phyloP scores from a whole-genome alignment of 2,113 vertebrate species.

The Myotis yumanensis region DNA sequence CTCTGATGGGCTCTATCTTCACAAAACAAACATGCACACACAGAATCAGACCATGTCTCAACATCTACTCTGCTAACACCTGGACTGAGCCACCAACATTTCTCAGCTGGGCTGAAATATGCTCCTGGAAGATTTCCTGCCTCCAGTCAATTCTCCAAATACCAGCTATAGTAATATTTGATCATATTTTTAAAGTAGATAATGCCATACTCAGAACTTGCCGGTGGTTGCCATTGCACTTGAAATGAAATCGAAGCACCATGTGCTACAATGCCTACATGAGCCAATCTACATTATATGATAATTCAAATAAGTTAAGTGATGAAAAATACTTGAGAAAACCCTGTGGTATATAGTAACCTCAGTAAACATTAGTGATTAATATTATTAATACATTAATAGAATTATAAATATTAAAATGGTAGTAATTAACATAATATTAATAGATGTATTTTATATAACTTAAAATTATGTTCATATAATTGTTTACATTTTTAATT shows the following conservation, averaged over 20 bases:
- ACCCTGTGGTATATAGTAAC: not conserved
- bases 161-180: no score
- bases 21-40: not conserved
- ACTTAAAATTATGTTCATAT: not conserved
- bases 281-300: not conserved
- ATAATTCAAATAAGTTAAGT: not conserved
- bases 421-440: not conserved
- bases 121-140: not conserved
- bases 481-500: not conserved
- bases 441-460: not conserved
- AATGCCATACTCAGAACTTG: not conserved
- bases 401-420: not conserved
- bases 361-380: not conserved
- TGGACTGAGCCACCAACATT: not conserved
- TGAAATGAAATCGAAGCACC: not conserved
- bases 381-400: not conserved
- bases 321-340: not conserved
- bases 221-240: fast-evolving
- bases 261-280: fast-evolving
- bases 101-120: not conserved
- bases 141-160: not conserved
- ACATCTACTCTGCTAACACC: not conserved
- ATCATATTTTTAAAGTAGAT: not conserved
- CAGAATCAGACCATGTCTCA: not conserved
- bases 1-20: not conserved